Base-by-base conservation (phyloP, 2,888 invertebrate species). In the Galeopsomyia nigrocyanea region DNA sequence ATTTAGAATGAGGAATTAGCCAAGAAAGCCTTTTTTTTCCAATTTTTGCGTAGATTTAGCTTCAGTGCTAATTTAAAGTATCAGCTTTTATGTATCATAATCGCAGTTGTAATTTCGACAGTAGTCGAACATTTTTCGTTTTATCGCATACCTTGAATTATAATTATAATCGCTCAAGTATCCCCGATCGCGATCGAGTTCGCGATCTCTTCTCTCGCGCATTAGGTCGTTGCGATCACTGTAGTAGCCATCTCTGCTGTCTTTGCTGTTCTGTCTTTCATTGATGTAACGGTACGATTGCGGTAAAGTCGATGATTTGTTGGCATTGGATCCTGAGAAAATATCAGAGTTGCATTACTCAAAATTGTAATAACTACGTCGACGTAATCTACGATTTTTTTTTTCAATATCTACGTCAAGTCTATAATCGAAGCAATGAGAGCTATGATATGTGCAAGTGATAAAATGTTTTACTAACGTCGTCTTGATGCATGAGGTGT, bases 191-290 rank as follows among this genome's bases (percentile, higher is more conserved):
- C 90, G 84, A 66, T 86, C 87, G 80, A 89, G 86, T 76, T 93
- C 93, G 64, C 94, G 90, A 83, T 95, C 95, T 74, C 94, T 88
- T 69, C 84, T 85, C 80, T 92, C 92, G 21, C 93, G 87, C 82
- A 94, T 91, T 78, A 95, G 88, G 87, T 95, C 95, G 85, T 95
- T 95, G 78, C 95, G 92, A 87, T 96, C 96, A 84, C 95, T 94
- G 86, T 95, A 95, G 86, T 96, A 96, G 64, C 95, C 95, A 83
- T 95, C 95, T 22, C 95, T 90, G 78, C 95, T 90, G 77, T 92
- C 92, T 74, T 91, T 88, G 82, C 90, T 90, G 79, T 89, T 88
- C 78, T 90, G 89, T 78, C 90, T 87, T 77, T 87, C 86, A 76
- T 89, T 90, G 80, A 86, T 88, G 73, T 92, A 88, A 56, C 93